A percentile compares a stretch with the other conserved stretches of the same genome.
Evolutionary conservation across 2,113 vertebrate species (phyloP).

Genomic region (Cyprinodon variegatus): DNA sequence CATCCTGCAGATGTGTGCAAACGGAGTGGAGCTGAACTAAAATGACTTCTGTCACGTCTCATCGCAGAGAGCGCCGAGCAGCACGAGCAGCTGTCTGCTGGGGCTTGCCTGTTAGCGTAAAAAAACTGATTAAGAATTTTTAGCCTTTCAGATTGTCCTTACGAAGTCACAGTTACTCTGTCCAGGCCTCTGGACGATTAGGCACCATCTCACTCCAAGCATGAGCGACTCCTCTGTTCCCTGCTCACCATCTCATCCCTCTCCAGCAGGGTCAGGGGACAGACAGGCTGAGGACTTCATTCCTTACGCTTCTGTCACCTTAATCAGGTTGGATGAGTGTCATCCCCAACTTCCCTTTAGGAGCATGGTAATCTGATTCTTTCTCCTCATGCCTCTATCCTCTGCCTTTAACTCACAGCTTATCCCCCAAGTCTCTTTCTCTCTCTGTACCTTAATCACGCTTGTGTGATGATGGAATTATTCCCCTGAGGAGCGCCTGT

Average conservation of each 20-base stretch:
- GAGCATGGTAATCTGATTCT: constrained; percentile 69
- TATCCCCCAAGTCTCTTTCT: constrained; percentile 36
- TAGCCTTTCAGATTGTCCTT: constrained; percentile 63
- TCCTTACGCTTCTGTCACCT: constrained; percentile 79
- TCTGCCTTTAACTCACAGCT: constrained; percentile 41
- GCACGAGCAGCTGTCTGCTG: constrained; percentile 1
- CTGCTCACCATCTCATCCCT: constrained; percentile 46
- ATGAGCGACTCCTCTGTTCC: constrained; percentile 62
- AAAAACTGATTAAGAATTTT: constrained; percentile 69
- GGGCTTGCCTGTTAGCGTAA: constrained; percentile 25
- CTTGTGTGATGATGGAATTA: constrained; percentile 75
- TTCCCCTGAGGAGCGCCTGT: constrained; percentile 57
- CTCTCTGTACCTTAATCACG: constrained; percentile 53
- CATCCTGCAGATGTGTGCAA: constrained; percentile 60
- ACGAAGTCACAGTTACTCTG: constrained; percentile 63
- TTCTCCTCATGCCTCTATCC: constrained; percentile 55
- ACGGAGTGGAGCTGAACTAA: constrained; percentile 64
- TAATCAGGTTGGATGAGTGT: constrained; percentile 77
- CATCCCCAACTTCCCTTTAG: constrained; percentile 61
- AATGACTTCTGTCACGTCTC: constrained; percentile 73
- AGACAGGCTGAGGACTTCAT: constrained; percentile 62
- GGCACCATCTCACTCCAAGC: constrained; percentile 74
- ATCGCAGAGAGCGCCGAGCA: constrained; percentile 38
- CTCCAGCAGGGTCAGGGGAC: constrained; percentile 62
- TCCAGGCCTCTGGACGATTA: constrained; percentile 65